These are phyloP conservation scores for Pterostichus madidus DNA, from an alignment of 2,888 invertebrate genomes.

Conservation along the genomic window DNA sequence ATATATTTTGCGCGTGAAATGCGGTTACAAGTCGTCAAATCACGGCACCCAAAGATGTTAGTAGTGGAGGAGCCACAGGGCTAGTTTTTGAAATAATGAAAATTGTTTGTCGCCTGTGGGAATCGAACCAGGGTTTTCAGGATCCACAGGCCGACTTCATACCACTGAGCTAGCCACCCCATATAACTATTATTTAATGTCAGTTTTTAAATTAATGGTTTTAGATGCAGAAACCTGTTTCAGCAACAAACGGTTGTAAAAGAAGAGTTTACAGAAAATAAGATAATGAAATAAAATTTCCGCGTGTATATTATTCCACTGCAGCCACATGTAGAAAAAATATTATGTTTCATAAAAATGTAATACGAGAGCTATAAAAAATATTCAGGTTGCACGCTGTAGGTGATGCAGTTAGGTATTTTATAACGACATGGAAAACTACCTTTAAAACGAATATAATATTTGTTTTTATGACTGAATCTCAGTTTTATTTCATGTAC, in stretches of 20 bases:
- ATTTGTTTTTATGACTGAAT: conserved; percentile 40
- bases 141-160: too few relatives aligned
- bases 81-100: too few relatives aligned
- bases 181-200: too few relatives aligned
- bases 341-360: conserved; percentile 48
- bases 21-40: too few relatives aligned
- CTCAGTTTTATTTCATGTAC: conserved; percentile 28
- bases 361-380: conserved; percentile 28
- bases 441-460: conserved; percentile 36
- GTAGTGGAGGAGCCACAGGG: too few relatives aligned
- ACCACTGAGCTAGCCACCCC: too few relatives aligned
- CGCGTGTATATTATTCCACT: conserved; percentile 20
- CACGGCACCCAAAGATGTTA: too few relatives aligned
- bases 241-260: background rate
- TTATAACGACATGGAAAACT: conserved; percentile 40
- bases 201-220: too few relatives aligned
- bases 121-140: too few relatives aligned
- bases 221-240: background rate
- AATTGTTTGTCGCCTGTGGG: too few relatives aligned
- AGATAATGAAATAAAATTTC: conserved; percentile 29
- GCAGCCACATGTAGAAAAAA: conserved; percentile 20
- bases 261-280: conserved; percentile 8
- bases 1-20: too few relatives aligned
- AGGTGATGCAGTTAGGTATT: conserved; percentile 34
- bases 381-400: background rate